Evolutionary conservation across 2,113 vertebrate genomes (phyloP).

Genomic region (Fukomys damarensis): DNA sequence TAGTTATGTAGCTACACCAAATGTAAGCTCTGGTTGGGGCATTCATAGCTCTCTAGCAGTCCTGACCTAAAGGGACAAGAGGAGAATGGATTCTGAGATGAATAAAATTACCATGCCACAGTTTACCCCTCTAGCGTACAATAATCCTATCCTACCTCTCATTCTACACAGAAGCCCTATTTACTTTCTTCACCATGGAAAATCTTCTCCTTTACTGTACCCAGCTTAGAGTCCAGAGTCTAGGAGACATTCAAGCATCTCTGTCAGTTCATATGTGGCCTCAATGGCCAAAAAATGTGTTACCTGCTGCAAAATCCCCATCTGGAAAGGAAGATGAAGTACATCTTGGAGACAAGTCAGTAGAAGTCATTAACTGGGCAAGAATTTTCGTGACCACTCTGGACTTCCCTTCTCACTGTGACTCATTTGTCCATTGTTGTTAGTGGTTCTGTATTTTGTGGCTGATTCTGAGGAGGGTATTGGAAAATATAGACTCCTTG

Average conservation of each 20-base stretch:
- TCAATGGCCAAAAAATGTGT: background rate
- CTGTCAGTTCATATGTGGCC: background rate
- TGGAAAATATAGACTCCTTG: background rate
- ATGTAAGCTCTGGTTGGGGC: background rate
- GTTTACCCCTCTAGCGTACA: background rate
- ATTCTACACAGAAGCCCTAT: background rate
- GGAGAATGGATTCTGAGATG: background rate
- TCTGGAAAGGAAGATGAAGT: background rate
- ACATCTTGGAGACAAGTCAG: background rate
- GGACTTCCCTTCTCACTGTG: background rate
- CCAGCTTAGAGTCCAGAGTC: background rate
- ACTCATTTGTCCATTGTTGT: background rate
- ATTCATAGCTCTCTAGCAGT: background rate
- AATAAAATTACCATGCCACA: background rate
- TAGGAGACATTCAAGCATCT: background rate
- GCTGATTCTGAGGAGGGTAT: background rate
- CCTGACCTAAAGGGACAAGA: background rate
- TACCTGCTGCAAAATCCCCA: background rate
- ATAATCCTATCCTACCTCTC: background rate
- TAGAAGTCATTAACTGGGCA: background rate
- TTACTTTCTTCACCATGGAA: background rate
- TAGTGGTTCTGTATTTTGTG: background rate
- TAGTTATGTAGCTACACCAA: background rate
- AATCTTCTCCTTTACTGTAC: background rate
- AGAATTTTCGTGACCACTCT: background rate